phyloP scores from a whole-genome alignment of 1,140 invertebrate species.

The Brachionus manjavacas region DNA sequence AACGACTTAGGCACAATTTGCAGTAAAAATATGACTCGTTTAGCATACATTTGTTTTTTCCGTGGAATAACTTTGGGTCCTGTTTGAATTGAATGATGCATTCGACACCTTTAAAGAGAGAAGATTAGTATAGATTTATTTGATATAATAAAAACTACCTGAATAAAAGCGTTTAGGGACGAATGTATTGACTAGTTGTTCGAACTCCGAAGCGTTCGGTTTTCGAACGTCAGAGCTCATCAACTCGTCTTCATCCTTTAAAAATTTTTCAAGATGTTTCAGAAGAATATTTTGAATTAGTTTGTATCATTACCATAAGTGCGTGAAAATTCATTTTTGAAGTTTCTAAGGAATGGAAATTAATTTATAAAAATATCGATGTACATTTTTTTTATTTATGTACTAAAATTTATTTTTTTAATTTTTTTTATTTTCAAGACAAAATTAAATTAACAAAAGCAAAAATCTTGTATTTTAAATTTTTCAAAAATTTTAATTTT shows the following conservation, averaged over 20 bases:
- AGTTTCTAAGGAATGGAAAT: not conserved
- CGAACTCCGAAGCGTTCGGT: not conserved
- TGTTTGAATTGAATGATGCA: not conserved
- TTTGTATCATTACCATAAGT: not conserved
- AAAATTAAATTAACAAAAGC: too few species aligned
- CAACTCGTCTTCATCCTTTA: constrained; percentile 7
- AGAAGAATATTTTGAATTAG: not conserved
- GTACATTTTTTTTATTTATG: not conserved
- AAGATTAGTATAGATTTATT: not conserved
- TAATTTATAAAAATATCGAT: not conserved
- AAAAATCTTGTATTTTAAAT: too few species aligned
- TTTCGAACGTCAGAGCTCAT: not conserved
- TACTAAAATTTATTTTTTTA: too few species aligned
- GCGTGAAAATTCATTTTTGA: constrained; percentile 13
- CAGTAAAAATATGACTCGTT: not conserved
- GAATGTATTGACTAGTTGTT: not conserved
- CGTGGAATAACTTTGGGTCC: not conserved
- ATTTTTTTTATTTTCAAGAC: too few species aligned
- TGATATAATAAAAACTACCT: not conserved
- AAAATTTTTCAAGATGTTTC: not conserved
- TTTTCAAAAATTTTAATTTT: too few species aligned
- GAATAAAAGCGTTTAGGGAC: not conserved
- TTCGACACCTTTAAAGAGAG: not conserved
- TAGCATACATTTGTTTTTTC: not conserved
- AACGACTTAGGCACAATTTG: not conserved